A percentile compares a stretch with the other conserved stretches of the same genome.
These are phyloP conservation scores for Cephonodes hylas DNA, from an alignment of 2,888 invertebrate species.

Conservation along the genomic window DNA sequence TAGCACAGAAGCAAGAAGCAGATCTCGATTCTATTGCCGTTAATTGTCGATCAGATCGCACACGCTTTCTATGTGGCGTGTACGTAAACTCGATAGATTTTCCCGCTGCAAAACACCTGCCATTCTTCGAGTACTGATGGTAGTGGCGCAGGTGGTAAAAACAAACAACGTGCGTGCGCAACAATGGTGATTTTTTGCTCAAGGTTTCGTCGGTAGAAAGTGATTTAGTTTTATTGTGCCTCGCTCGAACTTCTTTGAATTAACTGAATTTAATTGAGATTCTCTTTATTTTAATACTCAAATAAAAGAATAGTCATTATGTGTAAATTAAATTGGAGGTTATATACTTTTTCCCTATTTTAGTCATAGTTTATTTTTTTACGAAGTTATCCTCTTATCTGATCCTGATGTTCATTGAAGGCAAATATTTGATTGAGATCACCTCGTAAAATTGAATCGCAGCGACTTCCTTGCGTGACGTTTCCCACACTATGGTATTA, in stretches of 20 bases:
- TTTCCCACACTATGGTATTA: not conserved
- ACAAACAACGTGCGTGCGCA: conserved; percentile 45
- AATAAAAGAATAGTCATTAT: not conserved
- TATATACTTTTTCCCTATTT: not conserved
- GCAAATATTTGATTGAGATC: not conserved
- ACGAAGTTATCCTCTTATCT: not conserved
- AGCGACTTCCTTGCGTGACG: not conserved
- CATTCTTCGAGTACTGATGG: conserved; percentile 22
- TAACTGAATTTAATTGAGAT: conserved; percentile 36
- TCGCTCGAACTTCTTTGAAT: conserved; percentile 49
- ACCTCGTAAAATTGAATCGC: not conserved
- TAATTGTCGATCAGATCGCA: conserved; percentile 73
- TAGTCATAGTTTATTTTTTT: too few relatives aligned
- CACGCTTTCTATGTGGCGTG: conserved; percentile 72
- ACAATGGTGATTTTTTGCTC: conserved; percentile 53
- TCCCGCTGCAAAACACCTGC: conserved; percentile 28
- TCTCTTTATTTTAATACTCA: conserved; percentile 23
- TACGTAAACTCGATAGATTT: conserved; percentile 51
- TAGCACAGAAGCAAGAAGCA: conserved; percentile 67
- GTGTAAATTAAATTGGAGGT: not conserved
- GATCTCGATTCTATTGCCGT: conserved; percentile 66
- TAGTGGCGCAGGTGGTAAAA: conserved; percentile 43
- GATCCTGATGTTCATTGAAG: not conserved
- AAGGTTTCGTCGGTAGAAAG: conserved; percentile 51
- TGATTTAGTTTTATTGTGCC: conserved; percentile 46